phyloP scores from a whole-genome alignment of 2,797 vertebrate species.

The Cryptoprocta ferox region DNA sequence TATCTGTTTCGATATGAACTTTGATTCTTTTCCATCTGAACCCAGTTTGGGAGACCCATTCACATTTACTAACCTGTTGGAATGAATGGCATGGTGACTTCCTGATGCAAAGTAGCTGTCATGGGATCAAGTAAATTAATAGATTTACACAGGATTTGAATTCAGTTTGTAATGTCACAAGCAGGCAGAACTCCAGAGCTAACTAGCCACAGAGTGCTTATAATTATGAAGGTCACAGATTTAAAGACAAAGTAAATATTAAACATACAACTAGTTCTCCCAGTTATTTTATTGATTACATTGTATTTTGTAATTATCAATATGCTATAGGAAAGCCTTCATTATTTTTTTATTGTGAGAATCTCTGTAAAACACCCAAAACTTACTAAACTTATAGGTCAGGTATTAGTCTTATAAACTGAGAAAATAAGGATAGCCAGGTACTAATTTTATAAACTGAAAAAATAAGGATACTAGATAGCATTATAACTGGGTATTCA shows the following conservation, averaged over 20 bases:
- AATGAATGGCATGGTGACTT: constrained; percentile 19
- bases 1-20: constrained; percentile 15
- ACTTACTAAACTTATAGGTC: constrained; percentile 13
- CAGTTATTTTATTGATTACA: constrained; percentile 33
- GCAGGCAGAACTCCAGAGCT: not conserved
- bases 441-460: constrained; percentile 12
- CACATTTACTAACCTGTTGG: constrained; percentile 43
- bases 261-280: not conserved
- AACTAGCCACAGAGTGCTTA: constrained; percentile 16
- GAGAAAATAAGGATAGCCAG: constrained; percentile 32
- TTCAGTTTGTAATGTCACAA: constrained; percentile 55
- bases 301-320: constrained; percentile 49
- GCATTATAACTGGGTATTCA: constrained; percentile 28
- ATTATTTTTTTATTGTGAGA: constrained; percentile 34
- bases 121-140: constrained; percentile 32
- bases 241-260: constrained; percentile 44
- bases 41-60: not conserved
- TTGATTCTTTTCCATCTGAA: constrained; percentile 36
- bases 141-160: not conserved
- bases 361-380: constrained; percentile 22
- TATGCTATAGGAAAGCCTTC: not conserved
- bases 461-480: constrained; percentile 35
- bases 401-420: constrained; percentile 4
- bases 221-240: constrained; percentile 43
- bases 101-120: constrained; percentile 44